These are phyloP conservation scores for Pomacea canaliculata DNA, from an alignment of 2,888 invertebrate species.

Conservation along the genomic window DNA sequence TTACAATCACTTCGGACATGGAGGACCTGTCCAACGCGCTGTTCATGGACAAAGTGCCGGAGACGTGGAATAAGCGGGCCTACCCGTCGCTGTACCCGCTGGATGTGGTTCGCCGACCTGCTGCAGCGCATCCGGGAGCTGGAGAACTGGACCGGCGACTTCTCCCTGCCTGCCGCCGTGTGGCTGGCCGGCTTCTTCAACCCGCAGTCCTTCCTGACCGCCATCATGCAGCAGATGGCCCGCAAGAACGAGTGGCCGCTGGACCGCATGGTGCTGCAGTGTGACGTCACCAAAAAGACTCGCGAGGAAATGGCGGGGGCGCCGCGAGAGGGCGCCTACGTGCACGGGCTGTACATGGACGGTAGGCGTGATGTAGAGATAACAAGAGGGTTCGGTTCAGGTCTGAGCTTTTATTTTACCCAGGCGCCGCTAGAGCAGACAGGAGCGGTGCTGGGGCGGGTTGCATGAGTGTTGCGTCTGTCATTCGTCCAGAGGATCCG, in stretches of 20 bases:
- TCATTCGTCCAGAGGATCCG: no score
- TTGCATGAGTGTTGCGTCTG: no score
- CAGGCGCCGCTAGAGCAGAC: no score
- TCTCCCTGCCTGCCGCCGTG: constrained; percentile 85
- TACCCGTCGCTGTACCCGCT: constrained; percentile 92
- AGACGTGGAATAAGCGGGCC: constrained; percentile 87
- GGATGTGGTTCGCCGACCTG: constrained; percentile 93
- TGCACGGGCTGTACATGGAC: constrained; percentile 92
- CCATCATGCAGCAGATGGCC: constrained; percentile 98
- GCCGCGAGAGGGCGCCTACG: constrained; percentile 88
- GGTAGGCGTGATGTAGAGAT: constrained; percentile 64
- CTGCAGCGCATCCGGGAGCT: constrained; percentile 81
- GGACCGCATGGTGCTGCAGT: constrained; percentile 96
- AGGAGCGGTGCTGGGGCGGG: no score
- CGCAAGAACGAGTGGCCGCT: constrained; percentile 91
- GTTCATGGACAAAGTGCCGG: constrained; percentile 89
- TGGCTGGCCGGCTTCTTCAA: constrained; percentile 98
- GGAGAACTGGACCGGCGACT: constrained; percentile 95
- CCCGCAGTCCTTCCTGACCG: constrained; percentile 94
- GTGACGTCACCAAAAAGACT: constrained; percentile 96
- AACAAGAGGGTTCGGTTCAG: no score
- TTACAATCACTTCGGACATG: constrained; percentile 97
- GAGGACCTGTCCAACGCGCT: constrained; percentile 92
- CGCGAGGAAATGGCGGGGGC: constrained; percentile 91
- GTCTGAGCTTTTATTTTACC: no score